Conservation (phyloP, 2,888 invertebrate species). For the Pollenia amentaria region DNA sequence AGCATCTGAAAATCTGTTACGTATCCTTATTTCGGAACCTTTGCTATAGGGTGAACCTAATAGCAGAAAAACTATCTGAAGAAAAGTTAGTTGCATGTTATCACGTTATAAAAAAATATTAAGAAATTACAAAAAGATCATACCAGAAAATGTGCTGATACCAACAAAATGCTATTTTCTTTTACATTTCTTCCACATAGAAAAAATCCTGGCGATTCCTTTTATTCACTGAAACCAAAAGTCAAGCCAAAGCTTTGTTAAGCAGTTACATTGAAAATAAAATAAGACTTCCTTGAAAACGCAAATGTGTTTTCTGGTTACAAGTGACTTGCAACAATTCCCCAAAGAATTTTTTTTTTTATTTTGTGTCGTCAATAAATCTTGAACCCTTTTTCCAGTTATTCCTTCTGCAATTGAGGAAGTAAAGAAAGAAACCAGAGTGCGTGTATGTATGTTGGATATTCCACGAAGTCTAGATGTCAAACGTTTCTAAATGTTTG, state of each 20-base stretch:
- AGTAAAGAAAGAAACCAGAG: not conserved
- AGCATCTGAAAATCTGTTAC: too few species aligned
- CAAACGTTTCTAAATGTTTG: slow-evolving; percentile 64
- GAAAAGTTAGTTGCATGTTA: slow-evolving; percentile 83
- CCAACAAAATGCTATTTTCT: slow-evolving; percentile 74
- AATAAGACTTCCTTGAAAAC: slow-evolving; percentile 21
- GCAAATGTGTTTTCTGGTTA: slow-evolving; percentile 58
- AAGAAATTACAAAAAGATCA: slow-evolving; percentile 52
- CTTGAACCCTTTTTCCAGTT: slow-evolving; percentile 81
- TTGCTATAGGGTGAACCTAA: slow-evolving; percentile 21
- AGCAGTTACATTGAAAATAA: slow-evolving; percentile 47
- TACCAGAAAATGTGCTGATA: slow-evolving; percentile 78
- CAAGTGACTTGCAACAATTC: slow-evolving; percentile 63
- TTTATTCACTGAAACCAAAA: slow-evolving; percentile 49
- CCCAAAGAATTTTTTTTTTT: slow-evolving; percentile 56
- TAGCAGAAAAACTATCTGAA: slow-evolving; percentile 66
- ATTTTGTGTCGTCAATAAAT: slow-evolving; percentile 80
- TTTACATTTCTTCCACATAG: slow-evolving; percentile 46
- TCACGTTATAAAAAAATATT: slow-evolving; percentile 82
- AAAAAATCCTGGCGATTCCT: slow-evolving; percentile 47
- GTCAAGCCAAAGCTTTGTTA: slow-evolving; percentile 47
- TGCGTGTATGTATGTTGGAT: slow-evolving; percentile 23
- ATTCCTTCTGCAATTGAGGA: slow-evolving; percentile 42
- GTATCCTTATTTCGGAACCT: too few species aligned
- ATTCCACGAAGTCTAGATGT: slow-evolving; percentile 57